Percentiles rank a stretch among this genome's conserved stretches.
phyloP scores from a whole-genome alignment of 2,113 vertebrate species.

The Aegotheles bennettii region DNA sequence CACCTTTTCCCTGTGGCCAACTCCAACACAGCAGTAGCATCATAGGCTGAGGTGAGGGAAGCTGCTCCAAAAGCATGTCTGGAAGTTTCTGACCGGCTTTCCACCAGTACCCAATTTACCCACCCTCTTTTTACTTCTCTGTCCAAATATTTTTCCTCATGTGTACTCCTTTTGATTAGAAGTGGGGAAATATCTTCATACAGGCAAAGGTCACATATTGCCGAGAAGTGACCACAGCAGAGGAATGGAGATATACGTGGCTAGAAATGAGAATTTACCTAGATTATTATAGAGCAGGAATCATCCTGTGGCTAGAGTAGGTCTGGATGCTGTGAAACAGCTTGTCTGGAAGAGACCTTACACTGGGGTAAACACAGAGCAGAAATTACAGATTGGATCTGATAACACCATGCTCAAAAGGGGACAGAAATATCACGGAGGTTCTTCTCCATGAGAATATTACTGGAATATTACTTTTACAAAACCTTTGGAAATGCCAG shows the following conservation, averaged over 20 bases:
- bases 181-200: background rate
- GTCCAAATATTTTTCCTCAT: background rate
- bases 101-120: background rate
- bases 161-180: background rate
- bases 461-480: background rate
- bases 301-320: background rate
- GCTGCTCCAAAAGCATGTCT: accelerated
- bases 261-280: background rate
- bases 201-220: background rate
- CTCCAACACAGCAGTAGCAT: background rate
- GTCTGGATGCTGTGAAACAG: background rate
- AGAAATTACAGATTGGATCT: background rate
- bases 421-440: background rate
- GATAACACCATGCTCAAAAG: background rate
- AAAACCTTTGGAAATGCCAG: background rate
- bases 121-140: background rate
- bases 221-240: background rate
- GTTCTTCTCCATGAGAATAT: background rate
- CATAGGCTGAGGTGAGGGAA: background rate
- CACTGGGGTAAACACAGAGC: background rate
- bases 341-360: background rate
- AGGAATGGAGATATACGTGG: background rate
- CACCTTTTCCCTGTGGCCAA: background rate
- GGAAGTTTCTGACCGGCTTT: background rate
- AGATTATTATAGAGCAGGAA: background rate